phyloP scores from a whole-genome alignment of 2,797 vertebrate genomes.

The Taenioides sp. region DNA sequence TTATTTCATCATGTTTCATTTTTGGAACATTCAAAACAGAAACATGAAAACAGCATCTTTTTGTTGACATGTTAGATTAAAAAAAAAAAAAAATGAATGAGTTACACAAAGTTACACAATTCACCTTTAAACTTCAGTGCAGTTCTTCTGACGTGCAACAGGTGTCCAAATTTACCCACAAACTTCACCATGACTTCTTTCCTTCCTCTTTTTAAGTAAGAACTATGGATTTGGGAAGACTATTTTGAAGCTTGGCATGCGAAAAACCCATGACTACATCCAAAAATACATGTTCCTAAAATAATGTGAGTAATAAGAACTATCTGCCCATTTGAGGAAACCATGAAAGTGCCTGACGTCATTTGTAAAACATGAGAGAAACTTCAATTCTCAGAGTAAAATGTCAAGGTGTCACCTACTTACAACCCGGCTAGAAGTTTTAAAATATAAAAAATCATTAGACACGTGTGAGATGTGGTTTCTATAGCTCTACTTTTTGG shows the following conservation, averaged over 20 bases:
- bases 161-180: background rate
- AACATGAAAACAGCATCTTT: too few species aligned
- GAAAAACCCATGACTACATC: slow-evolving; percentile 18
- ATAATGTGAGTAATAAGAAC: slow-evolving; percentile 6
- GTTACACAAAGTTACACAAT: too few species aligned
- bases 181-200: background rate
- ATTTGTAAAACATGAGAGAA: background rate
- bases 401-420: background rate
- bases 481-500: background rate
- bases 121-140: too few species aligned
- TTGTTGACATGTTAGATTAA: too few species aligned
- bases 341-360: slow-evolving; percentile 5
- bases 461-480: background rate
- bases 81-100: too few species aligned
- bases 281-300: slow-evolving; percentile 27
- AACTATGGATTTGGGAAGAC: background rate
- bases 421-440: too few species aligned
- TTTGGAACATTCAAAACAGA: too few species aligned
- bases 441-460: background rate
- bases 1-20: too few species aligned
- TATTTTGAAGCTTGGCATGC: slow-evolving; percentile 24
- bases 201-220: background rate
- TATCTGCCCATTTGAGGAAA: slow-evolving; percentile 13
- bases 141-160: too few species aligned
- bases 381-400: slow-evolving; percentile 10